Evolutionary conservation across 2,797 vertebrate genomes (phyloP), one percentile per base, ranked within the genome.

Genomic region (Liparis tanakae): DNA sequence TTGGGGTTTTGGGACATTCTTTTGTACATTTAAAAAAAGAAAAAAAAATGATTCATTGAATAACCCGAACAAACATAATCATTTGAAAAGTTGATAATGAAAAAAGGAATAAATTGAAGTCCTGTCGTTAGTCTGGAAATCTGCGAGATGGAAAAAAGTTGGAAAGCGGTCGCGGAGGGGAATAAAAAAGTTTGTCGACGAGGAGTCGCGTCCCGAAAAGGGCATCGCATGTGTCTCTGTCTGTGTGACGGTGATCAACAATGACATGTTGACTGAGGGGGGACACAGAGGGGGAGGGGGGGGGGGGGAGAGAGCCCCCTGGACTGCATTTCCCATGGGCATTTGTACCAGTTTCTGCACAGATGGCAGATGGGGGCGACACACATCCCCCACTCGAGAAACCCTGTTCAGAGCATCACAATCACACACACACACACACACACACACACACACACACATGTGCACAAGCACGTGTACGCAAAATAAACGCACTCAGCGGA

Each of bases 251-350:
- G 61, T 85, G 73, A 90, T 85, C 48, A 76, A 46, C 63, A 53
- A 22, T 81, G 89, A 89, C 85, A 86, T 58, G 70, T 81, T 85
- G 87, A 84, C 82, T 85, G 88, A 87, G 54, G 81, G 46, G 34
- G 33, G 81, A 80, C 77, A 84, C 18, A n/a, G 41, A 22, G 56
- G 68, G 39, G 58, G 62, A 10, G 39, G 61, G 57, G 41, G n/a
- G 56, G 68, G 39, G 58, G 58, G 8, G 39, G 61, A 53, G 46
- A 20, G 46, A 34, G 14, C 53, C 68, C 67, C 78, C 69, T 58
- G 81, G 82, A 92, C 90, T 87, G 77, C 86, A 87, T 91, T 85
- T 92, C 93, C 92, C 92, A 88, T 69, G 88, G 89, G 90, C 41
- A 87, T 78, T 81, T 85, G 84, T 75, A 87, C 76, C 70, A 84